These are phyloP conservation scores for Drosophila fuyamai DNA, from an alignment of 1,140 invertebrate species.

Conservation along the genomic window DNA sequence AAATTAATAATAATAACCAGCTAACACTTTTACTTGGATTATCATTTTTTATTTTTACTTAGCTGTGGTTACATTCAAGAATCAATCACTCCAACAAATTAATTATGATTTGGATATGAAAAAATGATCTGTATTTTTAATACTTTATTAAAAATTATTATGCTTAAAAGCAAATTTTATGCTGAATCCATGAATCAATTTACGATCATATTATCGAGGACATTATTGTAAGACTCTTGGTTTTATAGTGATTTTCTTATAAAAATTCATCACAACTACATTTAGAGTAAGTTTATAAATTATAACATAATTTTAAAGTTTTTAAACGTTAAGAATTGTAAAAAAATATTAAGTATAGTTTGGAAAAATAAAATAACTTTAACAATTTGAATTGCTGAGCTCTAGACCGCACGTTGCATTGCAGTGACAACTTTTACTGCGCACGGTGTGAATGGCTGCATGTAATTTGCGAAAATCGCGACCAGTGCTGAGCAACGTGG, in stretches of 20 bases:
- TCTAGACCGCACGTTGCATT: not conserved
- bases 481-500: slow-evolving; percentile 59
- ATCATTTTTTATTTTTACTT: too few species aligned
- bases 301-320: too few species aligned
- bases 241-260: not conserved
- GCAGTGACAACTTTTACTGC: not conserved
- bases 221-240: not conserved
- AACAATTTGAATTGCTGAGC: too few species aligned
- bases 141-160: not conserved
- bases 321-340: not conserved
- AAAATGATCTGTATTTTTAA: not conserved
- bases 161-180: not conserved
- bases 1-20: too few species aligned
- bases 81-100: not conserved
- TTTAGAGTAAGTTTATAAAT: not conserved
- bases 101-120: not conserved
- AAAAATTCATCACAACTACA: not conserved
- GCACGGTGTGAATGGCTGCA: slow-evolving; percentile 34
- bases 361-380: not conserved
- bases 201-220: slow-evolving; percentile 5
- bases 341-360: not conserved
- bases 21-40: too few species aligned
- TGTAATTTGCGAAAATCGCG: slow-evolving; percentile 42
- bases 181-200: not conserved
- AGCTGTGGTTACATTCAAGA: too few species aligned